These are phyloP conservation scores for Sula dactylatra DNA, from an alignment of 2,113 vertebrate genomes.

Conservation along the genomic window DNA sequence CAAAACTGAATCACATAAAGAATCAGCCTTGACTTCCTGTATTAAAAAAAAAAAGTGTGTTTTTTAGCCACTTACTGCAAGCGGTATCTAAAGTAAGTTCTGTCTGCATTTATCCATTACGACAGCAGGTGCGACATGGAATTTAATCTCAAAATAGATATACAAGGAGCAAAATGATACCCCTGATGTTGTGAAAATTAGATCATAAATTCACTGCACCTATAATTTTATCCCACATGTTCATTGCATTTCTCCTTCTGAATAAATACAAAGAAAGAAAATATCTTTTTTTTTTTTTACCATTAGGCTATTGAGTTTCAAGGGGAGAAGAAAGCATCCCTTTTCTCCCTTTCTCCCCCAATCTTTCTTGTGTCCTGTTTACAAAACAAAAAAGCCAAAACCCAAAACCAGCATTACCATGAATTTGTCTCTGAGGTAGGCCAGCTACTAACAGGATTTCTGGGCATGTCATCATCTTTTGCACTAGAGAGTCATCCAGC, in stretches of 20 bases:
- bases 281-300: not conserved
- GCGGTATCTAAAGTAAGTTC: not conserved
- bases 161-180: not conserved
- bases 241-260: not conserved
- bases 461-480: conserved; percentile 84
- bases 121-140: not conserved
- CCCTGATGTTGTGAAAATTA: not conserved
- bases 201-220: not conserved
- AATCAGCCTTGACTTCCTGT: not conserved
- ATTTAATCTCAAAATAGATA: not conserved
- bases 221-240: not conserved
- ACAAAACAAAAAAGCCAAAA: not conserved
- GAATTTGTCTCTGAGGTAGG: conserved; percentile 85
- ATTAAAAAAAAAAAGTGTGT: not conserved
- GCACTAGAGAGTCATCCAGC: conserved; percentile 87
- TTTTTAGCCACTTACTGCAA: not conserved
- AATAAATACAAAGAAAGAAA: not conserved
- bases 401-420: conserved; percentile 75
- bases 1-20: not conserved
- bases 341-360: not conserved
- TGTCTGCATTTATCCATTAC: not conserved
- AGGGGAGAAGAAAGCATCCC: accelerated
- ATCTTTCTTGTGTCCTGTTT: accelerated
- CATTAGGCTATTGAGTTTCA: not conserved
- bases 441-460: conserved; percentile 82